Evolutionary conservation across 23 tunicate genomes (phyloP).

Genomic region (Halocynthia roretzi): DNA sequence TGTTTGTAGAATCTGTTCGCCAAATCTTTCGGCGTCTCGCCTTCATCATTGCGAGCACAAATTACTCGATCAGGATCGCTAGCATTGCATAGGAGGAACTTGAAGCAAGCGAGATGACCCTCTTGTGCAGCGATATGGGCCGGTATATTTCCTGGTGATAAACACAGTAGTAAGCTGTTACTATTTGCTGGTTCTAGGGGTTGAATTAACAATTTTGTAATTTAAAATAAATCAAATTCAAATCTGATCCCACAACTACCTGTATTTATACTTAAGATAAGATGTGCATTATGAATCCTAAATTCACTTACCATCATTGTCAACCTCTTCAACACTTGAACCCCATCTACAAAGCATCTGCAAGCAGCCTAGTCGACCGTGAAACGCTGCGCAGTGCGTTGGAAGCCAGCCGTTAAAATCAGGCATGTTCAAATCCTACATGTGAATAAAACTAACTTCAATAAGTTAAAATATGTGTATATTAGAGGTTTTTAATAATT

Average conservation of each 20-base stretch:
- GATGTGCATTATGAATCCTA: background rate
- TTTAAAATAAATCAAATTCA: no score
- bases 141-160: conserved; percentile 60
- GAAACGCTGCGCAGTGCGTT: conserved; percentile 79
- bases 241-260: no score
- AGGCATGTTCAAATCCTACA: conserved; percentile 60
- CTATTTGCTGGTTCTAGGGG: no score
- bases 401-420: conserved; percentile 91
- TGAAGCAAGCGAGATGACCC: conserved; percentile 81
- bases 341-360: conserved; percentile 93
- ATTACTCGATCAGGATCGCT: conserved; percentile 56
- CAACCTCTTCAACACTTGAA: conserved; percentile 72
- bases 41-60: conserved; percentile 70
- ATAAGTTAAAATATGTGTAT: background rate
- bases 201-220: no score
- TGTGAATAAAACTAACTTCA: background rate
- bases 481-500: background rate
- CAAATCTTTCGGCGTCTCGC: conserved; percentile 86
- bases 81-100: conserved; percentile 53
- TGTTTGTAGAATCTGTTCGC: conserved; percentile 79
- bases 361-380: conserved; percentile 82
- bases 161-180: no score
- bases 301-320: conserved; percentile 51
- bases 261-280: no score
- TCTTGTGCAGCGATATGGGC: conserved; percentile 95